Percentiles rank a stretch among this genome's conserved stretches.
These are phyloP conservation scores for Pangasius krempfi DNA, from an alignment of 2,797 vertebrate genomes.

Conservation along the genomic window DNA sequence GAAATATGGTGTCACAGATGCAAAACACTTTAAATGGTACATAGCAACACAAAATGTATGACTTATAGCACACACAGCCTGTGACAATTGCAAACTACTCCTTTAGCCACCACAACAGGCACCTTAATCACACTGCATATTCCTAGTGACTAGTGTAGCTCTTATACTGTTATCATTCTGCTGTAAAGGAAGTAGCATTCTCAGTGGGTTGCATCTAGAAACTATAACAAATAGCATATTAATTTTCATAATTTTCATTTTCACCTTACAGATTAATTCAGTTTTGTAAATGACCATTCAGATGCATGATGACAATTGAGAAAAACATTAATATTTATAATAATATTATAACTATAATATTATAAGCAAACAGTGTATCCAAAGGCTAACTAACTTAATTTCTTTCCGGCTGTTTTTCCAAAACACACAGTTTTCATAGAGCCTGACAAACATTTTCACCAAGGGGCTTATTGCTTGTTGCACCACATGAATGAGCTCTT, in stretches of 20 bases:
- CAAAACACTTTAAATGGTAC: constrained; percentile 30
- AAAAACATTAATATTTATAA: background rate
- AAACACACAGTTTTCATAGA: background rate
- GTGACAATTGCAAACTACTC: constrained; percentile 37
- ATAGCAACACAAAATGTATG: constrained; percentile 31
- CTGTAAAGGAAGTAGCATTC: constrained; percentile 14
- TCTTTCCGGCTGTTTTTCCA: constrained; percentile 4
- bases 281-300: background rate
- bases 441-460: constrained; percentile 40
- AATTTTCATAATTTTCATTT: background rate
- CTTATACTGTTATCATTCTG: background rate
- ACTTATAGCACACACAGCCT: background rate
- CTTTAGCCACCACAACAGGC: constrained; percentile 31
- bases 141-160: background rate
- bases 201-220: constrained; percentile 10
- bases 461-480: constrained; percentile 55
- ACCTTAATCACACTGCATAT: constrained; percentile 1
- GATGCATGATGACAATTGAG: background rate
- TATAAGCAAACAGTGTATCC: background rate
- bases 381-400: background rate
- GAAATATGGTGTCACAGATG: constrained; percentile 13
- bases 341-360: too few relatives aligned
- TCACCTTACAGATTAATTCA: background rate
- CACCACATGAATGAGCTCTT: constrained; percentile 48
- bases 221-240: background rate